Evolutionary conservation across 2,113 vertebrate genomes (phyloP).

Genomic region (Colistium nudipinnis): DNA sequence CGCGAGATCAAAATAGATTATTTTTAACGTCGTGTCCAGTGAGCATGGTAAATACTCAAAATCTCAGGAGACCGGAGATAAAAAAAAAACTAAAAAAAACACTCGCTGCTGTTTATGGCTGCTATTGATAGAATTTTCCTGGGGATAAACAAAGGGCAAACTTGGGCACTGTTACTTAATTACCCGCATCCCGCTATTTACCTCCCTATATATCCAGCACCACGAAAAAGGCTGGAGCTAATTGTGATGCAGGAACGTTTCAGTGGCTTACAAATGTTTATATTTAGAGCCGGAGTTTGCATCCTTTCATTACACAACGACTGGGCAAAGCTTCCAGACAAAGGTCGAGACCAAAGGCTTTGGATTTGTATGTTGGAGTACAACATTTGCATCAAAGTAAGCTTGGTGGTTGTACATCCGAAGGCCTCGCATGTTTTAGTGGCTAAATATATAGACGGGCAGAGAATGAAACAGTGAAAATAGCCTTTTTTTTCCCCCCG

Average conservation of each 20-base stretch:
- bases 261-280: conserved; percentile 57
- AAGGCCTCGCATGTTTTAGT: conserved; percentile 37
- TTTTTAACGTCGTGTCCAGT: conserved; percentile 19
- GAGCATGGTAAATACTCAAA: not conserved
- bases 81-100: too few relatives aligned
- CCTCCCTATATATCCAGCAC: conserved; percentile 68
- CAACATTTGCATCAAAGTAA: conserved; percentile 28
- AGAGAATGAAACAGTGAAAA: not conserved
- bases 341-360: conserved; percentile 30
- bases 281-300: conserved; percentile 63
- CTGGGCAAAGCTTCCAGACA: conserved; percentile 48
- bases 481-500: not conserved
- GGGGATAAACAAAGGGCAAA: conserved; percentile 49
- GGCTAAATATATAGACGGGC: conserved; percentile 16
- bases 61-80: conserved; percentile 12
- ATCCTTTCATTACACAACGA: conserved; percentile 72
- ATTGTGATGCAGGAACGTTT: conserved; percentile 69
- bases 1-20: conserved; percentile 10
- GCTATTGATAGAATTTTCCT: conserved; percentile 62
- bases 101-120: conserved; percentile 24
- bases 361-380: conserved; percentile 44
- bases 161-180: conserved; percentile 42
- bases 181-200: conserved; percentile 56
- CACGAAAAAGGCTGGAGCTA: conserved; percentile 62
- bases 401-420: conserved; percentile 15